phyloP scores from a whole-genome alignment of 2,888 invertebrate genomes.

The Lepidochitona cinerea region DNA sequence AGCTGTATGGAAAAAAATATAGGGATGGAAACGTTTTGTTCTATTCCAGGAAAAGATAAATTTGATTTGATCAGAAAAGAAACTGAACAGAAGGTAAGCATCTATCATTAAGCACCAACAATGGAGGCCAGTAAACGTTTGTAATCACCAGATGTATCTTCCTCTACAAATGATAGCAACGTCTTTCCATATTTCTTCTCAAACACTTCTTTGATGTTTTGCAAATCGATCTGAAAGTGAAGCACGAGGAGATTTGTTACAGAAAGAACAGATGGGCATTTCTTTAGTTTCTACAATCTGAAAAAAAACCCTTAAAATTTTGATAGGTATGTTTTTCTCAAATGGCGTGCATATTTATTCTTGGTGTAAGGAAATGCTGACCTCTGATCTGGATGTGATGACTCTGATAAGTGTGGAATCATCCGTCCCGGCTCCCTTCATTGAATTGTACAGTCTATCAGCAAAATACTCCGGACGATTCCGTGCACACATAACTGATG shows the following conservation, averaged over 20 bases:
- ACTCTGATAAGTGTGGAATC: slow-evolving; percentile 42
- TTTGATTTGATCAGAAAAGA: too few relatives aligned
- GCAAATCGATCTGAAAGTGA: not conserved
- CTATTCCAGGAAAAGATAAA: too few relatives aligned
- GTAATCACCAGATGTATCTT: slow-evolving; percentile 20
- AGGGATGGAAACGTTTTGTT: too few relatives aligned
- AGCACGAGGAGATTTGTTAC: too few relatives aligned
- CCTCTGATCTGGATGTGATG: slow-evolving; percentile 45
- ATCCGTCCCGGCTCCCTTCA: slow-evolving; percentile 45
- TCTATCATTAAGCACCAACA: slow-evolving; percentile 10
- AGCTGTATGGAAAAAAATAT: too few relatives aligned
- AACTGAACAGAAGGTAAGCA: too few relatives aligned
- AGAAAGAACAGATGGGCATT: too few relatives aligned
- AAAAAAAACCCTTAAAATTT: too few relatives aligned
- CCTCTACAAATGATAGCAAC: slow-evolving; percentile 14
- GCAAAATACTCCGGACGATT: slow-evolving; percentile 44
- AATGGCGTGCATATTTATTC: too few relatives aligned
- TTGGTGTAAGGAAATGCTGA: slow-evolving; percentile 19
- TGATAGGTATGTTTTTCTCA: too few relatives aligned
- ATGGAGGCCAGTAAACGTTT: slow-evolving; percentile 12
- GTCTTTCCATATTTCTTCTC: slow-evolving; percentile 9
- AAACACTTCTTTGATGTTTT: not conserved
- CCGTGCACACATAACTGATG: slow-evolving; percentile 33
- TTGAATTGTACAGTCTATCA: slow-evolving; percentile 38
- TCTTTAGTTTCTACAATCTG: too few relatives aligned